phyloP scores from a whole-genome alignment of 2,113 vertebrate genomes.

The Caloenas nicobarica region DNA sequence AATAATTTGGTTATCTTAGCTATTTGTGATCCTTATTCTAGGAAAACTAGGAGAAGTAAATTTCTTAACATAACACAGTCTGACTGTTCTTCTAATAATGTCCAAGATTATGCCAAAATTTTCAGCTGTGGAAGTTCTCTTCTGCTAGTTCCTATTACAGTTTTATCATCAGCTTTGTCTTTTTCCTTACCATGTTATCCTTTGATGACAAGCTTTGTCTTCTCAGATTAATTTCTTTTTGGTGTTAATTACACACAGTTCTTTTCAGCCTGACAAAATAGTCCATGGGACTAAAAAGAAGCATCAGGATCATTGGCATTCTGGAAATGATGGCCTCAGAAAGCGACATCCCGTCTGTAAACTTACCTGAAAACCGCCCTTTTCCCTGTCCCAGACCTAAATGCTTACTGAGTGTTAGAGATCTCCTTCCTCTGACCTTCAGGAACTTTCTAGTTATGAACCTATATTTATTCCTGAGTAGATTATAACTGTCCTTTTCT shows the following conservation, averaged over 20 bases:
- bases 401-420: not conserved
- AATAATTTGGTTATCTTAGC: not conserved
- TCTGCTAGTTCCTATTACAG: conserved; percentile 16
- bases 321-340: not conserved
- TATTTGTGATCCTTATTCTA: not conserved
- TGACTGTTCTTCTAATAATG: not conserved
- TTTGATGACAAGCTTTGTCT: conserved; percentile 31
- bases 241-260: not conserved
- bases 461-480: not conserved
- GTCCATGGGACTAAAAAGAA: not conserved
- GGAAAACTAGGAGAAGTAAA: not conserved
- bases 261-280: not conserved
- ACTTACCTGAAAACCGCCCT: not conserved
- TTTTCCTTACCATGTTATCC: not conserved
- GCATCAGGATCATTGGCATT: not conserved
- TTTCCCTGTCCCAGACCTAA: not conserved
- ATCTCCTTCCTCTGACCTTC: conserved; percentile 1
- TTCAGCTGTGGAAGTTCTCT: not conserved
- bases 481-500: conserved; percentile 20
- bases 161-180: not conserved
- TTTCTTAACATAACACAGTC: not conserved
- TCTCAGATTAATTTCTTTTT: conserved; percentile 2
- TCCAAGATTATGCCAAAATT: conserved; percentile 5
- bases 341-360: not conserved
- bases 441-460: not conserved